A percentile compares a stretch with the other conserved stretches of the same genome.
phyloP scores from a whole-genome alignment of 2,797 vertebrate species.

The Pelodytes ibericus region DNA sequence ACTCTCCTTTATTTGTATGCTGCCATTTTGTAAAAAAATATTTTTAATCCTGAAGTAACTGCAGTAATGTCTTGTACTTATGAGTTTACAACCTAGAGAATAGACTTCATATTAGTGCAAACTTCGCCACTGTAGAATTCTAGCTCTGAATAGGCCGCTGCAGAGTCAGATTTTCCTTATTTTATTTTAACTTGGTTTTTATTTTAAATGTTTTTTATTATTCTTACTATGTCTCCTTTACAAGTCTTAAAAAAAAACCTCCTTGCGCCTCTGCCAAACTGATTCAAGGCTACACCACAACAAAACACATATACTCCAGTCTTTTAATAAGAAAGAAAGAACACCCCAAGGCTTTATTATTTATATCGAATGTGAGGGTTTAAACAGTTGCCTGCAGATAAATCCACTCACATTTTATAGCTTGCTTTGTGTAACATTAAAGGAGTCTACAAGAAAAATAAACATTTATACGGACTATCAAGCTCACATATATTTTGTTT shows the following conservation, averaged over 20 bases:
- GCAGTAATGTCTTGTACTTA: too few species aligned
- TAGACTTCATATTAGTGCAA: too few species aligned
- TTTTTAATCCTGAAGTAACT: too few species aligned
- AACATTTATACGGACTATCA: slow-evolving; percentile 52
- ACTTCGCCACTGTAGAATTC: too few species aligned
- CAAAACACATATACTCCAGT: slow-evolving; percentile 47
- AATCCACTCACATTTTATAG: slow-evolving; percentile 53
- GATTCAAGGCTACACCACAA: slow-evolving; percentile 50
- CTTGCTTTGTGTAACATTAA: slow-evolving; percentile 52
- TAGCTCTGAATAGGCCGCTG: too few species aligned
- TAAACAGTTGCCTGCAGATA: slow-evolving; percentile 53
- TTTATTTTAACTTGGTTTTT: too few species aligned
- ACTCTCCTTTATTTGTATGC: too few species aligned
- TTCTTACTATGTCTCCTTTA: slow-evolving; percentile 22
- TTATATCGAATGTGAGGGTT: slow-evolving; percentile 52
- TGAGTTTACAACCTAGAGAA: too few species aligned
- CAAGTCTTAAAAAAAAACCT: slow-evolving; percentile 29
- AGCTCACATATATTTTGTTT: slow-evolving; percentile 40
- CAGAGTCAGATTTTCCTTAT: too few species aligned
- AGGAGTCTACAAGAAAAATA: slow-evolving; percentile 46
- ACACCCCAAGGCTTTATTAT: slow-evolving; percentile 57
- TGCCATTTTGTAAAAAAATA: too few species aligned
- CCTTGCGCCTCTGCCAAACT: slow-evolving; percentile 29
- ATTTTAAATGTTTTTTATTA: too few species aligned
- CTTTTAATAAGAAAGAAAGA: slow-evolving; percentile 55